These are phyloP conservation scores for Upupa epops DNA, from an alignment of 2,113 vertebrate genomes.

Conservation along the genomic window DNA sequence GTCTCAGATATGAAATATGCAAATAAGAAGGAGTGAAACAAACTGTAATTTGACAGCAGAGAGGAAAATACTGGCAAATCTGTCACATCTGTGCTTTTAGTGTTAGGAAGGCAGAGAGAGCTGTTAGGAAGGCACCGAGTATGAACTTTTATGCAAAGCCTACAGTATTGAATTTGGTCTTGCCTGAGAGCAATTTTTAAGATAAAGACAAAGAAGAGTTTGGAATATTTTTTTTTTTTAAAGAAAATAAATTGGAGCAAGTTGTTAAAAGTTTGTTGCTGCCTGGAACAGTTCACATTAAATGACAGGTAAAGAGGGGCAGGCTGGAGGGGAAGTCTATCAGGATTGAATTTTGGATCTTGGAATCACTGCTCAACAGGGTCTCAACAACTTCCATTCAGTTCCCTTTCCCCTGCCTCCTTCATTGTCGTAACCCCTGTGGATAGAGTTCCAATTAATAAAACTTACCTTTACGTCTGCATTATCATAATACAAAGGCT, in stretches of 20 bases:
- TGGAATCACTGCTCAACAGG: neutral
- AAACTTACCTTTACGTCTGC: slow-evolving; percentile 61
- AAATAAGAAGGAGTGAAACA: neutral
- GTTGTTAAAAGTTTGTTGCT: slow-evolving; percentile 60
- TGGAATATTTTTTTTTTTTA: slow-evolving; percentile 51
- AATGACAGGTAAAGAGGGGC: slow-evolving; percentile 23
- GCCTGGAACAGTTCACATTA: slow-evolving; percentile 48
- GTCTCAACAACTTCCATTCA: neutral
- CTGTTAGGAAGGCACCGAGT: slow-evolving; percentile 25
- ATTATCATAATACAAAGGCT: slow-evolving; percentile 63
- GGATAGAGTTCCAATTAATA: slow-evolving; percentile 63
- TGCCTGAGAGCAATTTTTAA: slow-evolving; percentile 61
- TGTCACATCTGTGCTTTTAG: neutral
- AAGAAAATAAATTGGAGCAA: slow-evolving; percentile 55
- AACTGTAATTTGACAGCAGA: neutral
- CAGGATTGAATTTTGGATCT: neutral
- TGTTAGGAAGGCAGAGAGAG: neutral
- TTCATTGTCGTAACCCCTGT: neutral
- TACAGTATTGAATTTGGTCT: slow-evolving; percentile 49
- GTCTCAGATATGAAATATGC: neutral
- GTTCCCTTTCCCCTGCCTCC: neutral
- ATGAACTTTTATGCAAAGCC: slow-evolving; percentile 29
- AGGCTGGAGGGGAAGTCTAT: neutral
- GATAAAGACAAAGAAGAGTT: slow-evolving; percentile 38
- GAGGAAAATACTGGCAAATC: slow-evolving; percentile 23